Base-by-base conservation (phyloP, 1,140 invertebrate species). In the Portunus trituberculatus region DNA sequence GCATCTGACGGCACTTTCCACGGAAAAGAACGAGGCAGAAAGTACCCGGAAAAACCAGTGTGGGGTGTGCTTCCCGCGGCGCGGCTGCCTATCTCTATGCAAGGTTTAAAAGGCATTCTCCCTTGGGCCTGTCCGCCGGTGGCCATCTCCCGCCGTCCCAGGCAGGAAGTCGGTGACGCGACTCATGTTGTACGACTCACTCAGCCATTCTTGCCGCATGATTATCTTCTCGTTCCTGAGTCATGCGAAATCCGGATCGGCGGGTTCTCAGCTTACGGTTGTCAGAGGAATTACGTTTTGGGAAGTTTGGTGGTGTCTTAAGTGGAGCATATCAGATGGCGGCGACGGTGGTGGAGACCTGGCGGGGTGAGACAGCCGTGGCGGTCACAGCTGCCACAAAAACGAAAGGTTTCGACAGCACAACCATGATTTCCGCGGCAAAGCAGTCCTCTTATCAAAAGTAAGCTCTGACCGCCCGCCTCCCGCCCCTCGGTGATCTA, bases 161-260 rank as follows among this genome's bases (percentile, higher is more conserved):
- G 67, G 67, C 67, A 76, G 67, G 67, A 76, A 76, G 67, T 76
- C 6, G 67, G 67, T 76, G 67, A 76, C 16, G 67, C 67, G 67
- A 20, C 25, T n/a, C 67, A 76, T 76, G 67, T 76, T 76, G 67
- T 76, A 76, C 67, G 67, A 76, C 67, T 76, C 67, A 76, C 25
- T 76, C 67, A 76, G 67, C 25, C 67, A 7, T 76, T 76, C 67
- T 76, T 76, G 67, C 20, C 67, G 25, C 67, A n/a, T n/a, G 16
- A 76, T 76, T 76, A 76, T 76, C 67, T 76, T 76, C 67, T 76
- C 67, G 67, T 76, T 76, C 52, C 25, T 76, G 67, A 76, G 67
- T 76, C 67, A 76, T 76, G 67, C 67, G 67, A 76, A 1, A 76
- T 76, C 67, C 16, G 67, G 67, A 76, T 76, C 67, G 20, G 67